Percentiles rank a stretch among this genome's conserved stretches.
Evolutionary conservation across 2,888 invertebrate species (phyloP).

Genomic region (Temnothorax ravouxi): DNA sequence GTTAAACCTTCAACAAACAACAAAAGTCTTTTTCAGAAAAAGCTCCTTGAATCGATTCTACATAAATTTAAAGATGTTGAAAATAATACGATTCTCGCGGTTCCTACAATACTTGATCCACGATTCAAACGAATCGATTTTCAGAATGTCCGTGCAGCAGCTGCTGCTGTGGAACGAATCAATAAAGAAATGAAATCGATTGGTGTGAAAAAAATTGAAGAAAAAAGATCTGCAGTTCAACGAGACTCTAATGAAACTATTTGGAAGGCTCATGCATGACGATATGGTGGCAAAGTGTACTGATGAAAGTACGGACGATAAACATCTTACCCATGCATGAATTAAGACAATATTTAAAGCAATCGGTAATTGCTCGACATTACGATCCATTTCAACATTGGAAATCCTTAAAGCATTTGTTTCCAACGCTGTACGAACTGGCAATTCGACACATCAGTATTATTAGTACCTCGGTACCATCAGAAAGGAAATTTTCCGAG

Average conservation of each 20-base stretch:
- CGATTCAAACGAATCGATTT: slow-evolving; percentile 13
- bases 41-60: not conserved
- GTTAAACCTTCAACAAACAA: not conserved
- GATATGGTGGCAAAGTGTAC: not conserved
- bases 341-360: slow-evolving; percentile 16
- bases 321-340: not conserved
- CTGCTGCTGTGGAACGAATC: slow-evolving; percentile 17
- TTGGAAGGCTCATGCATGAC: slow-evolving; percentile 10
- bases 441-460: not conserved
- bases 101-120: slow-evolving; percentile 16
- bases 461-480: slow-evolving; percentile 1
- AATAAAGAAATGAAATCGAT: slow-evolving; percentile 2
- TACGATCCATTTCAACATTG: slow-evolving; percentile 3
- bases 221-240: not conserved
- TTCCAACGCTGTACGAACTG: slow-evolving; percentile 13
- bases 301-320: not conserved
- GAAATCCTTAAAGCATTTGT: not conserved
- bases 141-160: not conserved
- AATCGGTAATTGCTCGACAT: not conserved
- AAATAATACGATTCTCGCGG: not conserved
- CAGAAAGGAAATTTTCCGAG: slow-evolving; percentile 11
- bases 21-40: not conserved
- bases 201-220: not conserved
- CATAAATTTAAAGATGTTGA: slow-evolving; percentile 11
- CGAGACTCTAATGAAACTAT: not conserved